Conservation (phyloP, 35 echinoderm and acorn worm species). For the Ophioderma brevispina region DNA sequence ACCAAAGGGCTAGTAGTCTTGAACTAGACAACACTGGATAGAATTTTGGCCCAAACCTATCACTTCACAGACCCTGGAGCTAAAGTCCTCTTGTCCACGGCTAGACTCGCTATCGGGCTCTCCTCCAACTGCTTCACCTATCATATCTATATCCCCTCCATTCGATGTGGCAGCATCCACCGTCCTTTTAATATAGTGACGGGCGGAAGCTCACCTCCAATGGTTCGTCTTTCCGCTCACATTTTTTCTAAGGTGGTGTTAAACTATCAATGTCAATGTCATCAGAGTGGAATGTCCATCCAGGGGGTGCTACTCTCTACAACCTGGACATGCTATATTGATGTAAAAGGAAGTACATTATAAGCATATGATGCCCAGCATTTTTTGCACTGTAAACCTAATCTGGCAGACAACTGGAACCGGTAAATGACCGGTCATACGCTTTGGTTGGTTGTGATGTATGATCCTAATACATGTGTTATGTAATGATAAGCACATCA, state of each 20-base stretch:
- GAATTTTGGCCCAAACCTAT: background rate
- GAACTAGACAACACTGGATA: no score
- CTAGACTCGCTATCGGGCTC: background rate
- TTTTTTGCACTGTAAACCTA: no score
- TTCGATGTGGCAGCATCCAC: background rate
- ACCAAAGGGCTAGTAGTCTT: background rate
- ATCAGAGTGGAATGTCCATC: background rate
- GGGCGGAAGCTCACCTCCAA: background rate
- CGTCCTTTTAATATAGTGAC: background rate
- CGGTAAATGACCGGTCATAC: no score
- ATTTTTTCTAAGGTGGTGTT: background rate
- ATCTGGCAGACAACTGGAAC: no score
- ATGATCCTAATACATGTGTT: no score
- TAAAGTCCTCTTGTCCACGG: background rate
- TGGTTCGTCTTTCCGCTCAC: background rate
- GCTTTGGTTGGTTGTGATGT: no score
- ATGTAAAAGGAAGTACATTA: no score
- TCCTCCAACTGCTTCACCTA: background rate
- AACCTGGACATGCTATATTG: no score
- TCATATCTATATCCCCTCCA: background rate
- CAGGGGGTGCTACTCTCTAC: no score
- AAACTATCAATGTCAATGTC: constrained; percentile 8
- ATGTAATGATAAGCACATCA: no score
- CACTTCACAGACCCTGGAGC: background rate
- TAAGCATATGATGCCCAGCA: no score